These are phyloP conservation scores for Aulostomus chinensis DNA, from an alignment of 2,797 vertebrate genomes.

Conservation along the genomic window DNA sequence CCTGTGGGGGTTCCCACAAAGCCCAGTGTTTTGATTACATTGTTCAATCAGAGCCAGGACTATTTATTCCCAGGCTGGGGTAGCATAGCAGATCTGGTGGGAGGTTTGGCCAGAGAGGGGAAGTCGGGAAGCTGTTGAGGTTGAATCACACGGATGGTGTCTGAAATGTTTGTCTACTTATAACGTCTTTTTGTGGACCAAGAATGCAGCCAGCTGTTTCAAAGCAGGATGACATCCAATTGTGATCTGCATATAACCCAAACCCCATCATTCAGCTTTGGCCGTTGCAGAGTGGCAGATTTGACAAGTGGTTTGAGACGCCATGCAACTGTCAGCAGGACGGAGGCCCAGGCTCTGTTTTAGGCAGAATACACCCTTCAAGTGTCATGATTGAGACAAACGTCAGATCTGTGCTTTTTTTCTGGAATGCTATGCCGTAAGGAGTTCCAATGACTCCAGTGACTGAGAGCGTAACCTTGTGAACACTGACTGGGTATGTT, in stretches of 20 bases:
- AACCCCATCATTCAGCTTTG: constrained; percentile 10
- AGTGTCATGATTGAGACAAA: too few species aligned
- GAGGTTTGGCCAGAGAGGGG: constrained; percentile 12
- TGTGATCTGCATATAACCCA: constrained; percentile 14
- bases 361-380: background rate
- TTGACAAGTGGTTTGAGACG: background rate
- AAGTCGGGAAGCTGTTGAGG: constrained; percentile 40
- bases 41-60: constrained; percentile 58
- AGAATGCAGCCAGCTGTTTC: constrained; percentile 34
- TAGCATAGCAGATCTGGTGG: constrained; percentile 12
- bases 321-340: background rate
- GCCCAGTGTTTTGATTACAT: constrained; percentile 65
- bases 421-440: too few species aligned
- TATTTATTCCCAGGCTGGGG: constrained; percentile 57
- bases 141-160: constrained; percentile 37
- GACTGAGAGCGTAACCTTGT: too few species aligned
- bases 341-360: background rate
- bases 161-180: constrained; percentile 33
- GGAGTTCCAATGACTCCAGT: too few species aligned
- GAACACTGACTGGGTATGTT: too few species aligned
- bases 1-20: constrained; percentile 47
- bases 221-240: constrained; percentile 12
- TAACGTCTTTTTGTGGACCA: constrained; percentile 26
- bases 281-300: background rate
- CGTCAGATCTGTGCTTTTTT: too few species aligned